These are phyloP conservation scores for Pheosia gnoma DNA, from an alignment of 2,888 invertebrate genomes.

Conservation along the genomic window DNA sequence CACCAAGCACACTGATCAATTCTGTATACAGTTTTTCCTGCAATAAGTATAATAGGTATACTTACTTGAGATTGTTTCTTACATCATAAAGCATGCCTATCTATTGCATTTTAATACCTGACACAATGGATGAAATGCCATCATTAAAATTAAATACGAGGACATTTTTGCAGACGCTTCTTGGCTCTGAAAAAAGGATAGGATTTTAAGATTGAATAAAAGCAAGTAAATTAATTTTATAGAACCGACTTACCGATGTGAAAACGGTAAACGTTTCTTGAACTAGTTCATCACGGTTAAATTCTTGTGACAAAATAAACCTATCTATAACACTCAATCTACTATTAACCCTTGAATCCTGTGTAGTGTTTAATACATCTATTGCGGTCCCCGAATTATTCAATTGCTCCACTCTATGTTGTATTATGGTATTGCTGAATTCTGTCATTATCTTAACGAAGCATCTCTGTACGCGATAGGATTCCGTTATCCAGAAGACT, in stretches of 20 bases:
- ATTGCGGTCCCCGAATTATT: conserved; percentile 38
- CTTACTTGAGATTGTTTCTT: neutral
- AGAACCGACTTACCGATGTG: conserved; percentile 61
- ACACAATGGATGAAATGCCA: conserved; percentile 69
- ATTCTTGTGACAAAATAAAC: conserved; percentile 61
- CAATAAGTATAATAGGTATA: conserved; percentile 8
- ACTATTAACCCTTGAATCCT: conserved; percentile 52
- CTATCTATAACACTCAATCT: conserved; percentile 69
- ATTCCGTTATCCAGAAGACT: conserved; percentile 54
- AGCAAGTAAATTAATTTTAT: too few relatives aligned
- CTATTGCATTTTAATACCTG: conserved; percentile 49
- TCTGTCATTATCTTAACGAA: conserved; percentile 36
- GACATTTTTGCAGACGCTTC: conserved; percentile 72
- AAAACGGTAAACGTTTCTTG: conserved; percentile 70
- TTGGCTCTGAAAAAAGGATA: conserved; percentile 64
- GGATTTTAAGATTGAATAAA: neutral
- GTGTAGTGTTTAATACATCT: conserved; percentile 45
- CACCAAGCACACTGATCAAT: conserved; percentile 56
- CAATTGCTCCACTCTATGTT: conserved; percentile 44
- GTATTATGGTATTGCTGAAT: conserved; percentile 47
- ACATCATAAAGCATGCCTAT: neutral
- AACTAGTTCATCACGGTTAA: conserved; percentile 49
- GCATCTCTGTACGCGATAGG: conserved; percentile 33
- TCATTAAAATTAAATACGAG: conserved; percentile 64
- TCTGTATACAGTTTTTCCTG: conserved; percentile 67